A percentile compares a stretch with the other conserved stretches of the same genome.
phyloP scores from a whole-genome alignment of 37 sponge, comb jelly and placozoan genomes.

The Petrosia ficiformis region DNA sequence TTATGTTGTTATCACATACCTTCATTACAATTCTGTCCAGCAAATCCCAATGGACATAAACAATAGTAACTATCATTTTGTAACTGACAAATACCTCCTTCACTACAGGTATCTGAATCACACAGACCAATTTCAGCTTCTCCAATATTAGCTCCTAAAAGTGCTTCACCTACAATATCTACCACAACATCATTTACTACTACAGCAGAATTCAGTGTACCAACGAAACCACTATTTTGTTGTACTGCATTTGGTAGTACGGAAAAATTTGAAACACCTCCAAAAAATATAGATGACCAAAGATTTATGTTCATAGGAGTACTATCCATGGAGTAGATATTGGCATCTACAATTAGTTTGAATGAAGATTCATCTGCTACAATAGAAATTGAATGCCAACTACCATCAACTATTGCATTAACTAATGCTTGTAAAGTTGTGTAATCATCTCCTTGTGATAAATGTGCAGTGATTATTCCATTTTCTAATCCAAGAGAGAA shows the following conservation, averaged over 20 bases:
- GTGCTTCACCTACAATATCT: neutral
- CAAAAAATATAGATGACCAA: neutral
- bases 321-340: neutral
- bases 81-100: conserved; percentile 18
- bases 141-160: neutral
- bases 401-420: conserved; percentile 18
- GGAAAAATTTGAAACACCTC: conserved; percentile 23
- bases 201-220: conserved; percentile 16
- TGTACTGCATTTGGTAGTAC: conserved; percentile 1
- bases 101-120: conserved; percentile 7
- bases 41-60: conserved; percentile 32
- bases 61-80: conserved; percentile 5
- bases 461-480: neutral
- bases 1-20: too few species aligned
- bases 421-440: neutral
- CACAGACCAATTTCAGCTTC: neutral
- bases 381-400: conserved; percentile 36
- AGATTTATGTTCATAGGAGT: neutral
- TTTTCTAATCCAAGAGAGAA: conserved; percentile 15
- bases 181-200: neutral
- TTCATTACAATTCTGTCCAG: conserved; percentile 37
- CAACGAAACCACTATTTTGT: conserved; percentile 26
- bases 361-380: neutral
- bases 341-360: conserved; percentile 12
- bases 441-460: neutral